A percentile compares a stretch with the other conserved stretches of the same genome.
These are phyloP conservation scores for Syngnathoides biaculeatus DNA, from an alignment of 2,113 vertebrate species.

Conservation along the genomic window DNA sequence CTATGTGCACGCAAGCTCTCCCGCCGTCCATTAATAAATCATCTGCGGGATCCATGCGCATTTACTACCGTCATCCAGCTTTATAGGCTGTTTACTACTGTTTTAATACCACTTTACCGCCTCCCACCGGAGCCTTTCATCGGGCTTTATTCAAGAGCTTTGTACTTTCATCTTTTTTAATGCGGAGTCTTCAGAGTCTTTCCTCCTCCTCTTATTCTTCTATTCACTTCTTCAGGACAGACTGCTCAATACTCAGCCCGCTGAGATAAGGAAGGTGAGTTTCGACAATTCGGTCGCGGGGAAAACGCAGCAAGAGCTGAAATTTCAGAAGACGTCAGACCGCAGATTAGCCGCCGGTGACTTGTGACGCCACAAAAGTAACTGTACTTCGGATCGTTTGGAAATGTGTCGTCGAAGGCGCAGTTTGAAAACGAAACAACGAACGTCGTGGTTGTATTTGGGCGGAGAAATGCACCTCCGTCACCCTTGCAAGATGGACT, in stretches of 20 bases:
- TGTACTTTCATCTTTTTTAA: constrained; percentile 4
- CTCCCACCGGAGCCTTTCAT: constrained; percentile 2
- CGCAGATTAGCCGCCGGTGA: neutral
- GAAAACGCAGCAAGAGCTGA: neutral
- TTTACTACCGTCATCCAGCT: constrained; percentile 4
- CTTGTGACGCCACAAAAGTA: neutral
- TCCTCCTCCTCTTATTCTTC: neutral
- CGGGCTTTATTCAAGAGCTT: constrained; percentile 9
- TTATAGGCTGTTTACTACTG: neutral
- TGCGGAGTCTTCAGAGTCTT: neutral
- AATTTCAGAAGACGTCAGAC: neutral
- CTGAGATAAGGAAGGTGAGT: neutral
- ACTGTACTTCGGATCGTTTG: neutral
- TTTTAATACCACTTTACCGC: constrained; percentile 3
- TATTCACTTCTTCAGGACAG: neutral
- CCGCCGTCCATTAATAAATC: constrained; percentile 27
- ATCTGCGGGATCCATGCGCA: constrained; percentile 16
- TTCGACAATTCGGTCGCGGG: neutral
- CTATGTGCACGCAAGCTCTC: constrained; percentile 4
- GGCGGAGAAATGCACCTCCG: too few species aligned
- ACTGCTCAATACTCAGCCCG: neutral
- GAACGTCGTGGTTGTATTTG: too few species aligned
- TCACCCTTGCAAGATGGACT: too few species aligned
- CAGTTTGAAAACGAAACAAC: too few species aligned
- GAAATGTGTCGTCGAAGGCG: too few species aligned